Percentiles rank a stretch among this genome's conserved stretches.
Evolutionary conservation across 2,888 invertebrate species (phyloP).

Genomic region (Eueremaeus valkanovi): DNA sequence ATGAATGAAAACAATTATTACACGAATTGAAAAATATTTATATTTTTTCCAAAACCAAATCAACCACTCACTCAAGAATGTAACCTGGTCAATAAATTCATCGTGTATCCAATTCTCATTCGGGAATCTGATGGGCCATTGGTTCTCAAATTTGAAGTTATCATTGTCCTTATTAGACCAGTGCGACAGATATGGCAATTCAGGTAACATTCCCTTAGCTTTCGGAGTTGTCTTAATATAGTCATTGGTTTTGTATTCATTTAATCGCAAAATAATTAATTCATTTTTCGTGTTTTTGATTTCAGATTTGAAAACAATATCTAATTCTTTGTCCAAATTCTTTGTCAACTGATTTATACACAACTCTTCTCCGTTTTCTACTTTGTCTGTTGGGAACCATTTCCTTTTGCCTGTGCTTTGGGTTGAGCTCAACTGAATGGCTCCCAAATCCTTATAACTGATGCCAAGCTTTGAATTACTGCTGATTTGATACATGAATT

Average conservation of each 20-base stretch:
- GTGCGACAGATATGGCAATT: not conserved
- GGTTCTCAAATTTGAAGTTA: not conserved
- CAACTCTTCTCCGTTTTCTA: too few relatives aligned
- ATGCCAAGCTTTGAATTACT: too few relatives aligned
- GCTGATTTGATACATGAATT: too few relatives aligned
- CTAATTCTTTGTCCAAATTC: too few relatives aligned
- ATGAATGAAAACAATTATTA: not conserved
- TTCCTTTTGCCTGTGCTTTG: not conserved
- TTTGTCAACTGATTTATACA: too few relatives aligned
- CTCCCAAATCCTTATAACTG: too few relatives aligned
- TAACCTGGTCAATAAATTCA: not conserved
- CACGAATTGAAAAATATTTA: not conserved
- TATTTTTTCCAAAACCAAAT: not conserved
- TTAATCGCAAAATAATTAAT: not conserved
- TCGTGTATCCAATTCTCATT: not conserved
- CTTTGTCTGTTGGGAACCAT: not conserved
- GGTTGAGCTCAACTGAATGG: too few relatives aligned
- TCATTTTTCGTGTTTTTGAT: not conserved
- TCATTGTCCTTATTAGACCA: not conserved
- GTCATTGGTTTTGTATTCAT: not conserved
- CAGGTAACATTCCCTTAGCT: not conserved
- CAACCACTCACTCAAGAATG: not conserved
- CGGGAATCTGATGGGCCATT: not conserved
- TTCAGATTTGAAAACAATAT: not conserved
- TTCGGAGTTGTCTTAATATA: too few relatives aligned